phyloP scores from a whole-genome alignment of 2,888 invertebrate species.

The Adineta ricciae region DNA sequence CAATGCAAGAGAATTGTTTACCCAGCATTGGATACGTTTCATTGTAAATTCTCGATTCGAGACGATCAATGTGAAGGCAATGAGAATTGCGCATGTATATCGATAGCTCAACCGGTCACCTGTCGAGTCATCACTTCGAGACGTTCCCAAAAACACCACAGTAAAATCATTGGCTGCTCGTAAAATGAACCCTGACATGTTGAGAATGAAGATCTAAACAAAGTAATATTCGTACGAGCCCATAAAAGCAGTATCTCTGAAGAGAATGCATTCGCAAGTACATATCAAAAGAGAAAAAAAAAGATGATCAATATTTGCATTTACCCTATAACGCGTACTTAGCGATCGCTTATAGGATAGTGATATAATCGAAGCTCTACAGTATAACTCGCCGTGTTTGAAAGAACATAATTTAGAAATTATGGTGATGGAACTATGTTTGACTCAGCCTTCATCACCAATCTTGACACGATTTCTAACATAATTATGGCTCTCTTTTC shows the following conservation, averaged over 20 bases:
- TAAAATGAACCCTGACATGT: background rate
- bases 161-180: background rate
- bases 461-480: background rate
- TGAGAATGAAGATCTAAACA: background rate
- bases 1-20: background rate
- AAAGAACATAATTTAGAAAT: too few relatives aligned
- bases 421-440: too few relatives aligned
- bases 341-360: background rate
- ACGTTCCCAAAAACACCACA: background rate
- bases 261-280: too few relatives aligned
- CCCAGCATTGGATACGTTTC: constrained; percentile 16
- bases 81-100: background rate
- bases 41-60: background rate
- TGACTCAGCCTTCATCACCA: background rate
- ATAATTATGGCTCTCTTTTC: background rate
- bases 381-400: too few relatives aligned
- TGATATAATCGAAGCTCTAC: too few relatives aligned
- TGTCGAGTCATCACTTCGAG: constrained; percentile 8
- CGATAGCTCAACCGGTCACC: constrained; percentile 13
- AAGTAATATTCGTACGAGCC: background rate
- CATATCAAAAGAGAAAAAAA: too few relatives aligned
- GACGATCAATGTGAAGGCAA: background rate
- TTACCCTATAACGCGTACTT: background rate
- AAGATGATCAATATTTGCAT: too few relatives aligned
- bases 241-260: background rate